Percentiles rank a stretch among this genome's conserved stretches.
Conservation (phyloP, 2,888 invertebrate genomes). For the Mythimna ferrago region DNA sequence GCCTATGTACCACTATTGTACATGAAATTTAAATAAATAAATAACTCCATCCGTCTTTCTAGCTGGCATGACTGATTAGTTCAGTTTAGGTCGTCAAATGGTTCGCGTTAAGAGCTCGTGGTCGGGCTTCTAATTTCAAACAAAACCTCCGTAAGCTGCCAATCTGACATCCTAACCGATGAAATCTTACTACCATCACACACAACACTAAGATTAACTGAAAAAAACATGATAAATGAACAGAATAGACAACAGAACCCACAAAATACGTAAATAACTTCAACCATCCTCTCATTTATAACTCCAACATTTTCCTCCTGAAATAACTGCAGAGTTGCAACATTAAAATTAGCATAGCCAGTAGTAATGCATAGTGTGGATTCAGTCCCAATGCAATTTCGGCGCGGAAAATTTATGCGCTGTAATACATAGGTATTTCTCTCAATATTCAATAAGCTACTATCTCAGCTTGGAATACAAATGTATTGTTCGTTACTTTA, state of each 20-base stretch:
- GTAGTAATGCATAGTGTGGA: background rate
- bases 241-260: background rate
- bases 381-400: slow-evolving; percentile 38
- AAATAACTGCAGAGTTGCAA: slow-evolving; percentile 33
- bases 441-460: slow-evolving; percentile 44
- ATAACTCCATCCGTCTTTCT: too few relatives aligned
- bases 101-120: too few relatives aligned
- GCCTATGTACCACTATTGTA: too few relatives aligned
- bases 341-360: slow-evolving; percentile 37
- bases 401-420: slow-evolving; percentile 27
- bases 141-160: background rate
- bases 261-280: background rate
- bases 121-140: background rate
- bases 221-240: background rate
- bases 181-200: background rate
- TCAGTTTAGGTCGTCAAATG: too few relatives aligned
- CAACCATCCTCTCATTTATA: slow-evolving; percentile 1
- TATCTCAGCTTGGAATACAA: slow-evolving; percentile 22
- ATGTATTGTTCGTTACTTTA: slow-evolving; percentile 16
- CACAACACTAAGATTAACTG: background rate
- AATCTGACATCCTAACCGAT: background rate
- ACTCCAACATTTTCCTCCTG: background rate
- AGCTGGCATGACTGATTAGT: too few relatives aligned
- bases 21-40: too few relatives aligned
- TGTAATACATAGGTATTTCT: slow-evolving; percentile 16